phyloP scores from a whole-genome alignment of 2,797 vertebrate species.

The Argyrosomus regius region DNA sequence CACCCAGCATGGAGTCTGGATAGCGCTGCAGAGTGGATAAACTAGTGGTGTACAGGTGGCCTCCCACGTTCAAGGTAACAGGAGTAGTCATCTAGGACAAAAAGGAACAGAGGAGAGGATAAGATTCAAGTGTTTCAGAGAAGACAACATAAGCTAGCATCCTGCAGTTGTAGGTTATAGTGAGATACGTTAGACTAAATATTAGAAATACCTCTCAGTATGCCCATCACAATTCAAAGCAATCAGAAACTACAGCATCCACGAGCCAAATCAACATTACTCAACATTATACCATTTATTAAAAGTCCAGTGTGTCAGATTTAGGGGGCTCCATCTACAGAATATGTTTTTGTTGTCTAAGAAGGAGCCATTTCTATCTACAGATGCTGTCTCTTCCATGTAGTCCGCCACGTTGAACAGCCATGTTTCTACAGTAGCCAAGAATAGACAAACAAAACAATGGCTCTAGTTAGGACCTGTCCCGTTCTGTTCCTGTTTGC shows the following conservation, averaged over 20 bases:
- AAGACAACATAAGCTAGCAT: not conserved
- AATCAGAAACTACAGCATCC: not conserved
- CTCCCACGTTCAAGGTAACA: conserved; percentile 98
- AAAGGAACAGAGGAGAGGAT: conserved; percentile 21
- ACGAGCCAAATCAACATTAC: too few relatives aligned
- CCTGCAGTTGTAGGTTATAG: not conserved
- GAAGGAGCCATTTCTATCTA: too few relatives aligned
- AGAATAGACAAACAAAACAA: too few relatives aligned
- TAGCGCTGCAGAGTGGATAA: conserved; percentile 96
- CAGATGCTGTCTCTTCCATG: too few relatives aligned
- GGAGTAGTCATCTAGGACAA: conserved; percentile 93
- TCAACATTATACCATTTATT: not conserved
- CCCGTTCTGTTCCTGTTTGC: too few relatives aligned
- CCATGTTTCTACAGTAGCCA: too few relatives aligned
- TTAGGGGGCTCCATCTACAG: too few relatives aligned
- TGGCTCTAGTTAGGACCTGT: too few relatives aligned
- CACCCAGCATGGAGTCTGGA: conserved; percentile 98
- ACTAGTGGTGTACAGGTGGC: conserved; percentile 96
- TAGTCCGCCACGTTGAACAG: too few relatives aligned
- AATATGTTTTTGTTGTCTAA: too few relatives aligned
- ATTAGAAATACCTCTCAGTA: not conserved
- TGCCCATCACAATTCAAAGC: not conserved
- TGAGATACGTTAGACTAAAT: not conserved
- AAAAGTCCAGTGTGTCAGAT: too few relatives aligned
- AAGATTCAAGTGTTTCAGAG: not conserved